Base-by-base conservation (phyloP, 2,888 invertebrate genomes). In the Cantharis nigra region DNA sequence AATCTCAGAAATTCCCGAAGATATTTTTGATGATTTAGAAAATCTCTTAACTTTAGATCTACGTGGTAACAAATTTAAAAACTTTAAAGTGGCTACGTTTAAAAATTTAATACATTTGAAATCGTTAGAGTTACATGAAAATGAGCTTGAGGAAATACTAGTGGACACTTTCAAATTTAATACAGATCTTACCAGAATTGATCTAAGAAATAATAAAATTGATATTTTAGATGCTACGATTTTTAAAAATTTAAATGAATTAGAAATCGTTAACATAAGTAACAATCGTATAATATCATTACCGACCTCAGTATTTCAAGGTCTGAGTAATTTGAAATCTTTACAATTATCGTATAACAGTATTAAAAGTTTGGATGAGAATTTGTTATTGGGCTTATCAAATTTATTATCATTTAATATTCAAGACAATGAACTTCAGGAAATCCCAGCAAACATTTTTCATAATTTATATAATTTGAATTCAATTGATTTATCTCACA, bases 191-290 rank as follows among this genome's bases (percentile, higher is more conserved):
- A 14, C n/a, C 7, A 28, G 28, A 14, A 20, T 71, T 13, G 13
- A 23, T 18, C 10, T 71, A 3, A 18, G 23, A 14, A 10, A n/a
- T 71, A 71, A 71, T 63, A 26, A 62, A 18, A 62, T 71, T 14
- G 11, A 2, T 0, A 16, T 7, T 18, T 63, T 71, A 71, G 23
- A 63, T 63, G 62, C 63, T 20, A 26, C n/a, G 2, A 13, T 49
- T 11, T 71, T 71, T 63, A 71, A 71, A 63, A 26, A 63, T n/a
- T 71, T 71, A 18, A 13, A n/a, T 18, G 63, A 63, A 62, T 63
- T 71, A 16, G 23, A 30, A 20, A 3, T 20, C 1, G 2, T 71
- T 13, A 16, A 11, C 9, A 63, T 71, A 23, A 23, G 23, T 13
- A 62, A 71, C 9, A 71, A 71, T 63, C 9, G 9, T 23, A 14